Evolutionary conservation across 64 coral and sea anemone species (phyloP), one percentile per base, ranked within the genome.

Genomic region (Montipora foliosa): DNA sequence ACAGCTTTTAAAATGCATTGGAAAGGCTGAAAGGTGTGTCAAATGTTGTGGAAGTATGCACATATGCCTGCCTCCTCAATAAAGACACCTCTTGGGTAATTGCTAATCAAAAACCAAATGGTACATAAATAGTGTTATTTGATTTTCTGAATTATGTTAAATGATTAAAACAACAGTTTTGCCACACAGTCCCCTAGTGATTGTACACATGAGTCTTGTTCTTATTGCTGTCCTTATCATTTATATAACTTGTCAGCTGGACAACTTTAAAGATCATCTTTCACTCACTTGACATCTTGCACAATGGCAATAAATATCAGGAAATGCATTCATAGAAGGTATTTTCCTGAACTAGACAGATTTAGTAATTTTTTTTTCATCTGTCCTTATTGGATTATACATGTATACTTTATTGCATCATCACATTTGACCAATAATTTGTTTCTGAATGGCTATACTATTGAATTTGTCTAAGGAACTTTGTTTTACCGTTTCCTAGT

Each of bases 41-140:
- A 14, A 90, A 80, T 19, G 59, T 90, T 47, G 5, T 47, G 15
- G 88, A 51, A 49, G 75, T 90, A 53, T 75, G 75, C 24, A 90
- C 88, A 68, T 55, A 90, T 90, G 77, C 88, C 16, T 70, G n/a
- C 73, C 53, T 89, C 87, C 1, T 74, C 70, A 76, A 89, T 89
- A 29, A 89, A 75, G 70, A 89, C n/a, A 89, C 52, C 74, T 89
- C 7, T 0, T 89, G 21, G 87, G 87, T 77, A 89, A 89, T n/a
- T 76, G 77, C 6, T 62, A 9, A 62, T 74, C 13, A 52, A 75
- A 59, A 2, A 13, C 20, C 5, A n/a, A n/a, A 22, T 70, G 67
- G n/a, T n/a, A n/a, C n/a, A n/a, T n/a, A 70, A 22, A n/a, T 70
- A 10, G 6, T 62, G 5, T 4, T 70, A 70, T 7, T 5, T 7